Evolutionary conservation across 2,888 invertebrate genomes (phyloP).

Genomic region (Acleris literana): DNA sequence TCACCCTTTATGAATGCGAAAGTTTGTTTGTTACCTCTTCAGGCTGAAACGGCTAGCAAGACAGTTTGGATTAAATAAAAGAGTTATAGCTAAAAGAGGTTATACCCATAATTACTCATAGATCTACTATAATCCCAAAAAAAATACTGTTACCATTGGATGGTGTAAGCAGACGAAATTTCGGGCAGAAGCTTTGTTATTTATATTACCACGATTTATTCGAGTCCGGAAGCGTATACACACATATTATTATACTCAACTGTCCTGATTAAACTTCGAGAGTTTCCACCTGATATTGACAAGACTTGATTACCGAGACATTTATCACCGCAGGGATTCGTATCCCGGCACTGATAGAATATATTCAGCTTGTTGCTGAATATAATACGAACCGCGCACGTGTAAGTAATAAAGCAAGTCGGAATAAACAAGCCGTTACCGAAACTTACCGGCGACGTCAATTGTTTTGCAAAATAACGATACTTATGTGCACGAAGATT

Average conservation of each 20-base stretch:
- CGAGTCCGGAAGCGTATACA: constrained; percentile 6
- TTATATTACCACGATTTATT: constrained; percentile 5
- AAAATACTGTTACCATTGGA: too few species aligned
- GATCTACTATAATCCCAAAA: too few species aligned
- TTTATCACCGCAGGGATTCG: constrained; percentile 24
- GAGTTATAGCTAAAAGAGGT: too few species aligned
- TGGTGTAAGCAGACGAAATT: too few species aligned
- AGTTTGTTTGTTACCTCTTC: too few species aligned
- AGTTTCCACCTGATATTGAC: constrained; percentile 18
- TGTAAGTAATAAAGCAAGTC: constrained; percentile 37
- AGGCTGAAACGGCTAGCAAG: too few species aligned
- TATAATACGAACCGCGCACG: constrained; percentile 19
- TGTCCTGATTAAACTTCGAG: constrained; percentile 24
- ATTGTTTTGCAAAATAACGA: constrained; percentile 46
- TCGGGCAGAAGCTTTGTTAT: too few species aligned
- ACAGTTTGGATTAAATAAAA: too few species aligned
- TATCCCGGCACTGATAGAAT: constrained; percentile 19
- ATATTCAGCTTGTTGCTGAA: constrained; percentile 18
- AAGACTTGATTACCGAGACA: constrained; percentile 17
- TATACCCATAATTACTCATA: too few species aligned
- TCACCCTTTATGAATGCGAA: too few species aligned
- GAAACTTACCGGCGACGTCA: constrained; percentile 37
- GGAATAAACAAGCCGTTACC: constrained; percentile 38
- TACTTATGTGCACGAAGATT: constrained; percentile 41
- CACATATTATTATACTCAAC: constrained; percentile 8